Evolutionary conservation across 2,888 invertebrate genomes (phyloP), one percentile per base, ranked within the genome.

Genomic region (Drosophila stalkeri): DNA sequence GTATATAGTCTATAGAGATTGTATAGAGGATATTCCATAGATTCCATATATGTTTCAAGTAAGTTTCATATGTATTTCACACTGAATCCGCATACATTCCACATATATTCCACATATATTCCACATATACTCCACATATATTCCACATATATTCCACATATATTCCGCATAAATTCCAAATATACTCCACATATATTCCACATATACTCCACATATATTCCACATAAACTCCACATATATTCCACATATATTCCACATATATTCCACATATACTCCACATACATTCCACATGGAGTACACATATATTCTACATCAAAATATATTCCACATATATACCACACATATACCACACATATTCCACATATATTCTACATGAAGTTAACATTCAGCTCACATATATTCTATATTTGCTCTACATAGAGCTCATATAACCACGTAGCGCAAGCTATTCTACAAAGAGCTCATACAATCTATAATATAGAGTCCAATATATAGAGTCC

Each of bases 131-230:
- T 43, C 16, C 6, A 44, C 12, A 44, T 12, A 9, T 2, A n/a
- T 8, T 18, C 2, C 14, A 14, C 16, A 31, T 5, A 8, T 3
- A 31, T 0, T 31, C 31, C 9, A n/a, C n/a, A 31, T 1, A 1
- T 0, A 27, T 0, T 47, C 27, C 27, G 16, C 11, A 35, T 35
- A 12, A 1, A 35, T 0, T 35, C 12, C 12, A 12, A 11, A 12
- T 37, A 16, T 0, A 37, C 2, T 37, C 14, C 37, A 37, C 12
- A 12, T 0, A 12, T 4, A 20, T 3, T 20, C 12, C 12, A 44
- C 5, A 20, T 9, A 12, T 0, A 20, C 0, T 43, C 11, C 2
- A 6, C 11, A 2, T 12, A 8, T 7, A 44, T 0, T 14, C 16
- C 6, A 39, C 39, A 39, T 7, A 37, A 1, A 4, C 1, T 35